Percentiles rank a stretch among this genome's conserved stretches.
Evolutionary conservation across 2,888 invertebrate species (phyloP).

Genomic region (Aphodius sticticus): DNA sequence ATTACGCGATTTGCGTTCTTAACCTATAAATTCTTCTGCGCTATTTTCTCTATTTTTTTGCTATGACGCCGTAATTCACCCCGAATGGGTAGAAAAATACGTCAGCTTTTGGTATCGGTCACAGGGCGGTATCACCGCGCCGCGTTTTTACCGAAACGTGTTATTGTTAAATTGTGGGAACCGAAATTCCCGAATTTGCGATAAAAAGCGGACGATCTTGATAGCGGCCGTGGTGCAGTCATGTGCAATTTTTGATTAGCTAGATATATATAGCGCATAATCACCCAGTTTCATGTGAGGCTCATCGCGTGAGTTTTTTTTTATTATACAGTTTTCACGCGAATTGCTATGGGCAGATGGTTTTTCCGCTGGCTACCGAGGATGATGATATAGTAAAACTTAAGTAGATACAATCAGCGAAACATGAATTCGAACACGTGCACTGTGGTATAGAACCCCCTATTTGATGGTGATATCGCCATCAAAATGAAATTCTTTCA

Average conservation of each 20-base stretch:
- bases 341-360: conserved; percentile 14
- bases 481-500: neutral
- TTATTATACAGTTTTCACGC: conserved; percentile 20
- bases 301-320: conserved; percentile 21
- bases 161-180: conserved; percentile 4
- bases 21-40: neutral
- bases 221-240: conserved; percentile 50
- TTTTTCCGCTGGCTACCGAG: neutral
- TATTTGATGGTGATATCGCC: neutral
- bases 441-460: neutral
- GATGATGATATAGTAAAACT: neutral
- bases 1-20: neutral
- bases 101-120: neutral
- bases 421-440: neutral
- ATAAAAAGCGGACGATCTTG: conserved; percentile 40
- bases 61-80: neutral
- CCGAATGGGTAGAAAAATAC: neutral
- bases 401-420: neutral
- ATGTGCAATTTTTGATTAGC: conserved; percentile 57
- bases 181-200: conserved; percentile 19
- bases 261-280: conserved; percentile 46
- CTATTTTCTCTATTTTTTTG: neutral
- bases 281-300: neutral
- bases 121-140: neutral
- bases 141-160: neutral